A percentile compares a stretch with the other conserved stretches of the same genome.
These are phyloP conservation scores for Aurelia sp. DNA, from an alignment of 30 jellyfish, hydroid and myxozoan genomes.

Conservation along the genomic window DNA sequence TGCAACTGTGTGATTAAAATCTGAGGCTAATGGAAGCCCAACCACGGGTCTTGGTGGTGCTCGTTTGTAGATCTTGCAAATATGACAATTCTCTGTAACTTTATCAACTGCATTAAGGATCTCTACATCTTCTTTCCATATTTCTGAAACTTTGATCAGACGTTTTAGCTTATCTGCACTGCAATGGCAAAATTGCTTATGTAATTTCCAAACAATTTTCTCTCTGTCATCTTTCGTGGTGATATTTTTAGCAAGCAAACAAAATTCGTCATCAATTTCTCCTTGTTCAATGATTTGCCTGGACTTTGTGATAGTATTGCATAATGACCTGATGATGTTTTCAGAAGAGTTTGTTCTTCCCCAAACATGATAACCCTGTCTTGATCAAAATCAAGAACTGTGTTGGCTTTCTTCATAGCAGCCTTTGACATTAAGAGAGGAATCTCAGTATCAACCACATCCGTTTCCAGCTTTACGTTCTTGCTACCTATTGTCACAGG, in stretches of 20 bases:
- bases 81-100: neutral
- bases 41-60: slow-evolving; percentile 40
- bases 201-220: neutral
- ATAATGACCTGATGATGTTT: slow-evolving; percentile 54
- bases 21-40: slow-evolving; percentile 7
- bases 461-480: slow-evolving; percentile 18
- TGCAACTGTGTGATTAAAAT: slow-evolving; percentile 16
- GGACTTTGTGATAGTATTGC: slow-evolving; percentile 24
- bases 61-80: slow-evolving; percentile 39
- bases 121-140: neutral
- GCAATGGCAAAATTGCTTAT: slow-evolving; percentile 45
- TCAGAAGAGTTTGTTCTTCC: slow-evolving; percentile 3
- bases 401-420: slow-evolving; percentile 54
- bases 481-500: slow-evolving; percentile 41
- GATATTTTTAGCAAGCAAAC: neutral
- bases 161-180: slow-evolving; percentile 13
- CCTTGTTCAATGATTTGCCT: slow-evolving; percentile 29
- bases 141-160: slow-evolving; percentile 11
- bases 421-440: slow-evolving; percentile 43
- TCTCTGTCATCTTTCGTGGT: too few species aligned
- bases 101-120: neutral
- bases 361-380: slow-evolving; percentile 48
- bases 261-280: slow-evolving; percentile 23
- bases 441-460: slow-evolving; percentile 63
- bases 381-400: slow-evolving; percentile 48